A percentile compares a stretch with the other conserved stretches of the same genome.
These are phyloP conservation scores for Dreissena polymorpha DNA, from an alignment of 1,140 invertebrate genomes.

Conservation along the genomic window DNA sequence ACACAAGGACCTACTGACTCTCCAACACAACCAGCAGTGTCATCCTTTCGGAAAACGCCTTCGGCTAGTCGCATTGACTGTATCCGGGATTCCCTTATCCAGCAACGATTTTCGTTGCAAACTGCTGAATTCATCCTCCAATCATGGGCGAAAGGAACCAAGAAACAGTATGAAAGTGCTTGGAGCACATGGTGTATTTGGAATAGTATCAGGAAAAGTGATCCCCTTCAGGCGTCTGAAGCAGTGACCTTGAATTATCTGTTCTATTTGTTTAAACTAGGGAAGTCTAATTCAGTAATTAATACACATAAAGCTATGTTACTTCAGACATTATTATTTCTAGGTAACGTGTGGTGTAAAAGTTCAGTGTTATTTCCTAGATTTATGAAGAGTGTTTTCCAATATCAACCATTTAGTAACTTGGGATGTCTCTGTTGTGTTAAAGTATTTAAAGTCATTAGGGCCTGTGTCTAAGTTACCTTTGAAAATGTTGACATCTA, in stretches of 20 bases:
- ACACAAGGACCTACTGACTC: conserved; percentile 29
- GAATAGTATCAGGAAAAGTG: conserved; percentile 8
- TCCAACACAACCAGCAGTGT: conserved; percentile 11
- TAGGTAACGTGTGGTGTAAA: conserved; percentile 25
- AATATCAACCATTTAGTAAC: conserved; percentile 20
- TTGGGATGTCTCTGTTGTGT: conserved; percentile 26
- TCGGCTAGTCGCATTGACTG: conserved; percentile 24
- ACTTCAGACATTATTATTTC: conserved; percentile 13
- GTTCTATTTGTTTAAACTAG: conserved; percentile 22
- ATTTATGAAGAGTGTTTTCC: conserved; percentile 37
- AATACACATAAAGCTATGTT: conserved; percentile 37
- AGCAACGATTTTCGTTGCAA: conserved; percentile 12
- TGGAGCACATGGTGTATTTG: conserved; percentile 28
- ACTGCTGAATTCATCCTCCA: conserved; percentile 1
- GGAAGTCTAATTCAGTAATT: conserved; percentile 32
- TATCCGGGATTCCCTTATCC: conserved; percentile 37
- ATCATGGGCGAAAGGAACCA: conserved; percentile 27
- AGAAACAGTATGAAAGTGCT: conserved; percentile 4
- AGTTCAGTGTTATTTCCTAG: conserved; percentile 5
- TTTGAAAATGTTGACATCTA: conserved; percentile 37
- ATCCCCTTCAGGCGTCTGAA: conserved; percentile 31
- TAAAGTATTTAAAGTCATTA: conserved; percentile 26
- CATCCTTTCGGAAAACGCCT: conserved; percentile 43
- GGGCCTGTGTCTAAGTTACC: background rate
- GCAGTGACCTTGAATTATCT: conserved; percentile 11